A percentile compares a stretch with the other conserved stretches of the same genome.
Evolutionary conservation across 2,113 vertebrate genomes (phyloP).

Genomic region (Cochlearius cochlearius): DNA sequence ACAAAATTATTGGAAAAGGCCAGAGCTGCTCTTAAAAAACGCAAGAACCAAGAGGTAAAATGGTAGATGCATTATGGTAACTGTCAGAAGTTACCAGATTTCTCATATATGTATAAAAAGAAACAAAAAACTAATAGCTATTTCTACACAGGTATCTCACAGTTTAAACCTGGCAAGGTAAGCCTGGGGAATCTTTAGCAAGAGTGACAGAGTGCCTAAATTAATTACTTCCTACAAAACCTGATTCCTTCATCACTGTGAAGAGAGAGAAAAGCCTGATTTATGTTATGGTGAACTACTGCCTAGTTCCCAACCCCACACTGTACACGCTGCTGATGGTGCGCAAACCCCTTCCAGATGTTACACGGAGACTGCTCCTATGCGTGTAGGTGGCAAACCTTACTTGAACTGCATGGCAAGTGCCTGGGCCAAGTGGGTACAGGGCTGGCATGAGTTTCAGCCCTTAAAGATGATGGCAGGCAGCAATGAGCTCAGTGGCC

Average conservation of each 20-base stretch:
- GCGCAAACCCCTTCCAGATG: background rate
- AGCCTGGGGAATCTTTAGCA: background rate
- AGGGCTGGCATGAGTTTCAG: background rate
- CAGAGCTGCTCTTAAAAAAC: background rate
- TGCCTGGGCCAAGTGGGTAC: background rate
- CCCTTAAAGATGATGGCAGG: background rate
- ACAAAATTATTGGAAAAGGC: background rate
- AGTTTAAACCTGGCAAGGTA: background rate
- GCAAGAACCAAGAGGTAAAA: background rate
- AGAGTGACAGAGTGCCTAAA: background rate
- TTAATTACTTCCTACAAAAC: background rate
- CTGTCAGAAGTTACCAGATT: background rate
- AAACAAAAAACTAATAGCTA: background rate
- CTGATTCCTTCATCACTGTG: rapidly evolving
- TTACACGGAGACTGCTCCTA: background rate
- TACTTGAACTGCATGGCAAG: background rate
- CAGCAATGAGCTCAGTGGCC: background rate
- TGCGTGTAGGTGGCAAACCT: rapidly evolving
- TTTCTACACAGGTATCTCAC: background rate
- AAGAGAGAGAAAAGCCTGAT: background rate
- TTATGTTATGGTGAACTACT: background rate
- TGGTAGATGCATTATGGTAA: background rate
- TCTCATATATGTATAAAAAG: background rate
- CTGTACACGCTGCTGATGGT: too few species aligned
- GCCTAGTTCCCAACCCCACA: background rate